Base-by-base conservation (phyloP, 2,113 vertebrate genomes). In the Gobius niger region DNA sequence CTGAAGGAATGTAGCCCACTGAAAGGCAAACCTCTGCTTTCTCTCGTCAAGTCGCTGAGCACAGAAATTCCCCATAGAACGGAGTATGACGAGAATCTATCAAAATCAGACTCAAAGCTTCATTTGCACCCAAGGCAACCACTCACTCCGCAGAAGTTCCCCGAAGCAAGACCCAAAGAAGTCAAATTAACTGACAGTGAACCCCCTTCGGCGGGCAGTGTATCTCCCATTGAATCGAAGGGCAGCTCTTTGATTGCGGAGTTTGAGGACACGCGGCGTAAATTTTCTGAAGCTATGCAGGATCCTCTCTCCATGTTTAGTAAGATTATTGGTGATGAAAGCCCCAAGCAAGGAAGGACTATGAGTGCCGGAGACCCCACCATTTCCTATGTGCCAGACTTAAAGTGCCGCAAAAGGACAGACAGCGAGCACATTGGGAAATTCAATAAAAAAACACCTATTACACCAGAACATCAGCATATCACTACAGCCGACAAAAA, bases 281-380 rank as follows among this genome's bases (percentile, higher is more conserved):
- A 90, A 82, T 92, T 94, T 52, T 95, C 94, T 0, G 94, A 94
- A 80, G 93, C 91, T 46, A 88, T 94, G 90, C 94, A 95, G 79
- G 95, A 96, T 77, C 94, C 91, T 0, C 78, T 94, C 7, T 93
- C 87, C 75, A 90, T 94, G 82, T 89, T 95, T 7, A 95, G 93
- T 80, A 94, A 94, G 78, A 94, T 95, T 8, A 95, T 95, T 80
- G 91, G 92, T 0, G 95, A 95, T 7, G 94, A 95, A 54, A 90
- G 40, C 6, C 53, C 87, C 34, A 90, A 88, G 70, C 88, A 87
- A 49, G 74, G 69, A 51, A 83, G 0, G 82, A 73, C 15, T 0
- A 68, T 57, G 14, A 67, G 41, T 51, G 57, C 59, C 0, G 82
- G 80, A 57, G 87, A 90, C 63, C 73, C 80, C 3, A 65, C 78